Evolutionary conservation across 2,888 invertebrate genomes (phyloP), one percentile per base, ranked within the genome.

Genomic region (Halictus quadricinctus): DNA sequence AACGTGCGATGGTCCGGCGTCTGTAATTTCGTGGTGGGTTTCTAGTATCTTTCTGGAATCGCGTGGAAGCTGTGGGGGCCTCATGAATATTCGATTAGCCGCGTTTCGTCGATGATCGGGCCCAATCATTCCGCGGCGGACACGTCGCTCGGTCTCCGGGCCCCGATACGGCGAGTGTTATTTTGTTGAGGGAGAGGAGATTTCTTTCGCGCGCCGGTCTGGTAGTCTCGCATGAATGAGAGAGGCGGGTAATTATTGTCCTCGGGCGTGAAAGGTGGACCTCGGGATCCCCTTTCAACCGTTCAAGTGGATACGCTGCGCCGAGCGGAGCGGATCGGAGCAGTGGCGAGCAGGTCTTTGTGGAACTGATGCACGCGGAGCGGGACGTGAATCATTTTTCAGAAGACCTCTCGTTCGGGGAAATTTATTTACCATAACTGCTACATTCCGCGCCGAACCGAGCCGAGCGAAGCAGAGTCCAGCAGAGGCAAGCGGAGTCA

Each of bases 181-280:
- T 84, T 84, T 82, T 82, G 75, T 82, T 58, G 75, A 81, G 60
- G 60, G 60, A 60, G 60, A 69, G 83, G 54, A 41, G 74, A 84
- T 84, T 83, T 66, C 77, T 66, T 41, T 48, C 43, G 64, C 66
- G 79, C 64, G 25, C 73, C 36, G 66, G 8, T 29, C 66, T 73
- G 50, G 29, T 66, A 72, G 72, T n/a, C 76, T 66, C 36, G 73
- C 73, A 84, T 82, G 82, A 84, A 79, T 81, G 86, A 85, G 81
- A 79, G 76, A 79, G 76, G 79, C 73, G 81, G 79, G 79, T 86
- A 86, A 86, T 86, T 86, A 86, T 81, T 86, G 85, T 86, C 86
- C 85, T 81, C 86, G 80, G 86, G 86, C 86, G 86, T 86, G 85
- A 86, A 86, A 86, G 85, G 86, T 86, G 86, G 85, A 81, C 85